Evolutionary conservation across 2,797 vertebrate species (phyloP).

Genomic region (Phataginus tetradactyla): DNA sequence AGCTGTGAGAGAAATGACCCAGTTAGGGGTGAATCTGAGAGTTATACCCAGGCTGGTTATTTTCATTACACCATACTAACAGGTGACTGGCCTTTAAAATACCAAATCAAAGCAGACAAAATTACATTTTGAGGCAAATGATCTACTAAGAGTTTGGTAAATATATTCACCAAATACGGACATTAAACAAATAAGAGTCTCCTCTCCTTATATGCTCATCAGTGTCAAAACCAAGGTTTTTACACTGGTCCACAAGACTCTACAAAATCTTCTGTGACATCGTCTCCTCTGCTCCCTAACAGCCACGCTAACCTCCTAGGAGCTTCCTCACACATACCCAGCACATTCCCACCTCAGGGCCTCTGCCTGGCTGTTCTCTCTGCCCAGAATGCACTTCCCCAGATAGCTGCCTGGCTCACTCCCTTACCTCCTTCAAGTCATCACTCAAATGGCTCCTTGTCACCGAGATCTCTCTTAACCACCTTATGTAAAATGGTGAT

Average conservation of each 20-base stretch:
- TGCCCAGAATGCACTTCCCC: neutral
- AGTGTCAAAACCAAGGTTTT: neutral
- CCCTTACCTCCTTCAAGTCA: neutral
- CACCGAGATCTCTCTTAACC: neutral
- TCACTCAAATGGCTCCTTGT: neutral
- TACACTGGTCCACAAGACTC: neutral
- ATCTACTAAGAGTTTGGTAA: neutral
- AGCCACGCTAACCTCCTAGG: neutral
- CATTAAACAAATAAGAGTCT: neutral
- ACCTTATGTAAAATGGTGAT: neutral
- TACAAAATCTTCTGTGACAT: neutral
- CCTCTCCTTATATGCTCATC: neutral
- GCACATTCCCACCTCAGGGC: neutral
- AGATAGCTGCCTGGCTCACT: neutral
- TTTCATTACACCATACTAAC: neutral
- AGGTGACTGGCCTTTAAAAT: neutral
- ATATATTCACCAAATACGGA: neutral
- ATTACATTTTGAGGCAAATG: neutral
- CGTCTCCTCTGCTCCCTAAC: neutral
- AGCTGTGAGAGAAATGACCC: neutral
- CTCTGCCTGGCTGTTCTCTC: neutral
- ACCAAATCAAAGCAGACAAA: constrained; percentile 12
- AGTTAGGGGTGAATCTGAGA: neutral
- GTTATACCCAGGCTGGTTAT: neutral
- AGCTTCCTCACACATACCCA: neutral